Percentiles rank a stretch among this genome's conserved stretches.
Conservation (phyloP, 2,797 vertebrate genomes). For the Alectoris magna region DNA sequence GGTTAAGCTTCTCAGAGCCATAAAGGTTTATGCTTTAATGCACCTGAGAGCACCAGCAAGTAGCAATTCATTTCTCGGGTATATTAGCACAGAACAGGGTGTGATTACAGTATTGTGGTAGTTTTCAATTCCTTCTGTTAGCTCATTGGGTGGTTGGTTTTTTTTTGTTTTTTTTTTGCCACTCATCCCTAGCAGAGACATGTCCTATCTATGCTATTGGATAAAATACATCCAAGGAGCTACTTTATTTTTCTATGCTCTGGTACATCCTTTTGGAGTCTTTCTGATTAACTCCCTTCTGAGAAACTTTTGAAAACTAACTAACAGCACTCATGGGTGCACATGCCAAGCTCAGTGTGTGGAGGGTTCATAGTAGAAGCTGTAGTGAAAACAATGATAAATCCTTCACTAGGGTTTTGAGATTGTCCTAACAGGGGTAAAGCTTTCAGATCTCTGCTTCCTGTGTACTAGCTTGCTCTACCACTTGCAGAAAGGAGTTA, state of each 20-base stretch:
- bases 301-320: background rate
- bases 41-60: background rate
- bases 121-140: background rate
- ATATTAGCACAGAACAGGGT: background rate
- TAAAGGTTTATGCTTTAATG: background rate
- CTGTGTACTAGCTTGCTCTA: background rate
- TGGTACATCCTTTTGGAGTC: background rate
- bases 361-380: background rate
- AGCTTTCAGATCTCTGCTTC: background rate
- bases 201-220: fast-evolving
- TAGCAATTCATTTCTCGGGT: background rate
- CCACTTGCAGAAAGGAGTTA: background rate
- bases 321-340: background rate
- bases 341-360: background rate
- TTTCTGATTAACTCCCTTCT: background rate
- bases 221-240: background rate
- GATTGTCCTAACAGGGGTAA: background rate
- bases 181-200: fast-evolving
- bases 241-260: background rate
- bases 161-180: background rate
- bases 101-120: background rate
- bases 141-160: background rate
- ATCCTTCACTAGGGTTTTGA: background rate
- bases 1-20: background rate
- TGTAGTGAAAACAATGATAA: background rate